phyloP scores from a whole-genome alignment of 2,113 vertebrate genomes.

The Ailurus styani region DNA sequence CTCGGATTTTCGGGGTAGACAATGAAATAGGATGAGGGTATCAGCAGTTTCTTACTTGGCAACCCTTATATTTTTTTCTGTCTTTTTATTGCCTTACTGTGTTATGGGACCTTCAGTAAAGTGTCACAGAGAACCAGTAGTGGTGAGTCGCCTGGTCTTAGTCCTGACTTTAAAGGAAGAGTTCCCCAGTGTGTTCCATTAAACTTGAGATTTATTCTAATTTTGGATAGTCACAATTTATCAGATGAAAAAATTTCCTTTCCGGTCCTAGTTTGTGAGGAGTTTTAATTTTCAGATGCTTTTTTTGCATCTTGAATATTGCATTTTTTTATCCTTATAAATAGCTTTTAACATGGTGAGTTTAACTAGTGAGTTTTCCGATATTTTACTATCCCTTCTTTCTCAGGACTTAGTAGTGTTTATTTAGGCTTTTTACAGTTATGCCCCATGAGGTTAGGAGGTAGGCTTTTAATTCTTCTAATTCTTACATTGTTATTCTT shows the following conservation, averaged over 20 bases:
- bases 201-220: neutral
- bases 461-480: slow-evolving; percentile 8
- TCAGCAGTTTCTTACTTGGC: neutral
- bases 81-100: neutral
- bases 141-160: neutral
- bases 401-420: neutral
- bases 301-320: neutral
- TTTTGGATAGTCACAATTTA: neutral
- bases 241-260: neutral
- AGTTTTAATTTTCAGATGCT: neutral
- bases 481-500: neutral
- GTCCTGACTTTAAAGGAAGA: neutral
- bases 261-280: neutral
- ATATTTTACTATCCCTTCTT: neutral
- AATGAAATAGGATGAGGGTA: neutral
- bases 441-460: neutral
- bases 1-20: neutral
- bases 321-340: neutral
- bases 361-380: neutral
- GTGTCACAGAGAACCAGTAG: neutral
- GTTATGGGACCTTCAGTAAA: neutral
- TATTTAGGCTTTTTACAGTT: slow-evolving; percentile 1
- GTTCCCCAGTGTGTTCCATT: neutral
- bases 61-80: neutral
- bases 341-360: neutral